phyloP scores from a whole-genome alignment of 1,140 invertebrate genomes.

The Melipona quadrifasciata region DNA sequence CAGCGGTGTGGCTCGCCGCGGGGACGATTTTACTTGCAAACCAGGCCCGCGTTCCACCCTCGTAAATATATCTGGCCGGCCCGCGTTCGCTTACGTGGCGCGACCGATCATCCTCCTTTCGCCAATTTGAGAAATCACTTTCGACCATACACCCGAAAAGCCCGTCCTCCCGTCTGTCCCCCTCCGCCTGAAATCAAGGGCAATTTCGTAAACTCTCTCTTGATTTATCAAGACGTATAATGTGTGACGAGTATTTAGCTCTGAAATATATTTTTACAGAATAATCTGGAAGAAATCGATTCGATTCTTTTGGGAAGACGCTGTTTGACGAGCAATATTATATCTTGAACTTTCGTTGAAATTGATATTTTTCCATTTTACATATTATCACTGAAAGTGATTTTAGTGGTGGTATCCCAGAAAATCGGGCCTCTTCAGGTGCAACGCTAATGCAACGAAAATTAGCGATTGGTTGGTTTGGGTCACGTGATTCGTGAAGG shows the following conservation, averaged over 20 bases:
- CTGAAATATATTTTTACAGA: not conserved
- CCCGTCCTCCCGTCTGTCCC: not conserved
- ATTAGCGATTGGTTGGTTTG: too few species aligned
- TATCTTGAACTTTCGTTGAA: not conserved
- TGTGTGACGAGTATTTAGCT: not conserved
- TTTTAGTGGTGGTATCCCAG: too few species aligned
- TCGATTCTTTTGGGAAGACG: not conserved
- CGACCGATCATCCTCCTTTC: constrained; percentile 36
- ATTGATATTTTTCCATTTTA: too few species aligned
- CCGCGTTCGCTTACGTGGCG: constrained; percentile 30
- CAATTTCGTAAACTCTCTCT: not conserved
- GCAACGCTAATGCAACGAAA: too few species aligned
- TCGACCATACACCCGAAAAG: not conserved
- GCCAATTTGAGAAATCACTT: constrained; percentile 60
- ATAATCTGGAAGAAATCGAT: not conserved
- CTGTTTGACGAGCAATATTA: not conserved
- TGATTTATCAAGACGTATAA: not conserved
- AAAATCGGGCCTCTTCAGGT: too few species aligned
- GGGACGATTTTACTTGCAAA: constrained; percentile 71
- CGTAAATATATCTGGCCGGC: constrained; percentile 56
- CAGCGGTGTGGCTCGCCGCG: constrained; percentile 46
- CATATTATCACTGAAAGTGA: too few species aligned
- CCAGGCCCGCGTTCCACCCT: constrained; percentile 54
- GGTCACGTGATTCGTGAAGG: too few species aligned
- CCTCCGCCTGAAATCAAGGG: not conserved